phyloP scores from a whole-genome alignment of 2,888 invertebrate genomes.

The Merodon equestris region DNA sequence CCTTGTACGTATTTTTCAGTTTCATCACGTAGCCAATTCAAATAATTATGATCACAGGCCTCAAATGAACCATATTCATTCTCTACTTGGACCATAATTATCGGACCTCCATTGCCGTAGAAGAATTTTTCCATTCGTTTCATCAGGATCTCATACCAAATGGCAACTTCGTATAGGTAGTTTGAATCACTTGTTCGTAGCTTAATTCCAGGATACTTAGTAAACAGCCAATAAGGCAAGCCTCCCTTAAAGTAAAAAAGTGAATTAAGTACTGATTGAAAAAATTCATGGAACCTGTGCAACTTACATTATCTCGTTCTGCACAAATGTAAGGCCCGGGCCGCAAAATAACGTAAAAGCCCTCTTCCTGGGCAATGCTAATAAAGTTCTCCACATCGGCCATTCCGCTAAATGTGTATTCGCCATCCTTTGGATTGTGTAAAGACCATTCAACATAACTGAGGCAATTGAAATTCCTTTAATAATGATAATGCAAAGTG shows the following conservation, averaged over 20 bases:
- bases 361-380: constrained; percentile 86
- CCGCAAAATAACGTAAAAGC: constrained; percentile 88
- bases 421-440: constrained; percentile 88
- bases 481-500: background rate
- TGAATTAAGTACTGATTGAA: background rate
- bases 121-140: constrained; percentile 79
- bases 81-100: constrained; percentile 91
- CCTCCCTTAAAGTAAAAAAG: constrained; percentile 82
- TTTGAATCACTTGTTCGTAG: constrained; percentile 83
- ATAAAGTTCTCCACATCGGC: constrained; percentile 86
- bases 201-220: constrained; percentile 81
- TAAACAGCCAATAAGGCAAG: constrained; percentile 86
- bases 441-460: constrained; percentile 93
- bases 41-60: constrained; percentile 86
- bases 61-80: constrained; percentile 94
- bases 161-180: constrained; percentile 80
- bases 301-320: constrained; percentile 86
- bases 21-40: constrained; percentile 83
- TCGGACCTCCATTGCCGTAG: constrained; percentile 88
- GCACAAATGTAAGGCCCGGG: constrained; percentile 96
- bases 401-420: constrained; percentile 83
- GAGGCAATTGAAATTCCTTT: background rate
- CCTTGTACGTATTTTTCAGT: constrained; percentile 77
- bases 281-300: background rate
- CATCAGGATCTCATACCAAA: constrained; percentile 81